Percentiles rank a stretch among this genome's conserved stretches.
Conservation (phyloP, 2,797 vertebrate species). For the Gymnothorax javanicus region DNA sequence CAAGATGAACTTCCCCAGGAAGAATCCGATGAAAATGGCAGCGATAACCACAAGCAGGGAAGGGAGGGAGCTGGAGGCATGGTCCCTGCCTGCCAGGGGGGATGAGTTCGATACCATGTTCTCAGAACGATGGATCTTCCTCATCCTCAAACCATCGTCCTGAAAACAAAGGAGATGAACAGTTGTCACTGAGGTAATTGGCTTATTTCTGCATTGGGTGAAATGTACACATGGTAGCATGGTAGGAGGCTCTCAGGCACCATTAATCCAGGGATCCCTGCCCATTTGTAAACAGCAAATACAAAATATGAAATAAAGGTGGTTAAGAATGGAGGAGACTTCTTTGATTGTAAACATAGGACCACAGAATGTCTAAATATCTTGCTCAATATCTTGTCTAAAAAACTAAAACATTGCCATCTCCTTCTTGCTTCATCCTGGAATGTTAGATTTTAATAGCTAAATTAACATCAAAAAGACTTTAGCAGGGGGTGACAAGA, state of each 20-base stretch:
- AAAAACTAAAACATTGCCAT: not conserved
- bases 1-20: constrained; percentile 91
- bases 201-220: not conserved
- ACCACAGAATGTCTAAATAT: not conserved
- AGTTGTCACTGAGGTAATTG: not conserved
- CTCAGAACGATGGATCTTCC: constrained; percentile 78
- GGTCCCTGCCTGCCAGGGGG: constrained; percentile 76
- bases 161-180: constrained; percentile 47
- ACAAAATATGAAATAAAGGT: no score
- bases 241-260: not conserved
- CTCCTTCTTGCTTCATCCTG: not conserved
- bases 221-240: not conserved
- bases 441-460: not conserved
- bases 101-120: constrained; percentile 72
- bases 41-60: constrained; percentile 88
- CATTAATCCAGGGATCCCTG: not conserved
- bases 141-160: constrained; percentile 85
- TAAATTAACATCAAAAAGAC: not conserved
- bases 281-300: not conserved
- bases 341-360: no score
- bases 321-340: no score
- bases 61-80: constrained; percentile 80
- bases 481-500: not conserved
- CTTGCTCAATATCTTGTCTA: not conserved
- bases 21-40: constrained; percentile 91